Evolutionary conservation across 2,113 vertebrate genomes (phyloP).

Genomic region (Phylloscopus trochilus): DNA sequence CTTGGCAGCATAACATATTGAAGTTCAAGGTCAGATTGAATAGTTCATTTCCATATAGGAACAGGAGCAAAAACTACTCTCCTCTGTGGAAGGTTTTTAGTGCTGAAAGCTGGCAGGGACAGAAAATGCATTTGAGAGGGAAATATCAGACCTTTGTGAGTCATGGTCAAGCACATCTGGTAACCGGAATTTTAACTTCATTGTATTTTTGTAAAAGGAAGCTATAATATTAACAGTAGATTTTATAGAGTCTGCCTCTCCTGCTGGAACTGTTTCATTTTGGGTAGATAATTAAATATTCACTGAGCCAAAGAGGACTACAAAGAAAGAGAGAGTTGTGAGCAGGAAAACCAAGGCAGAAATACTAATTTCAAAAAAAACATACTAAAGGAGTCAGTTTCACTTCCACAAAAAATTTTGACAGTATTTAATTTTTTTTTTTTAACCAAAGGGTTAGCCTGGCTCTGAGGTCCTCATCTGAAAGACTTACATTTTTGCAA

Average conservation of each 20-base stretch:
- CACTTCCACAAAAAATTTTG: background rate
- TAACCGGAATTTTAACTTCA: background rate
- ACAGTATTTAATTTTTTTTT: background rate
- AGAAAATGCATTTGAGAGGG: background rate
- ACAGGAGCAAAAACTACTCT: background rate
- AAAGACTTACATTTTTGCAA: background rate
- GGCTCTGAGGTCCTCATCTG: background rate
- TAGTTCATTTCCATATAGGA: background rate
- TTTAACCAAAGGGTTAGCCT: background rate
- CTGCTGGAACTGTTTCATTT: slow-evolving; percentile 3
- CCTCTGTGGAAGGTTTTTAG: background rate
- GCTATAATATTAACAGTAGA: background rate
- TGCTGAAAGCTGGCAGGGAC: background rate
- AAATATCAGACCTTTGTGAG: background rate
- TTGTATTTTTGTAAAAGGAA: background rate
- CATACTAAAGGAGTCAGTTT: background rate
- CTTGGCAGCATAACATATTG: background rate
- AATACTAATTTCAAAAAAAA: background rate
- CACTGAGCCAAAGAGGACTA: background rate
- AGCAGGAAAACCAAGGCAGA: background rate
- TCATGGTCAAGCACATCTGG: background rate
- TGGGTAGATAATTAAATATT: background rate
- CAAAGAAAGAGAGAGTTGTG: background rate
- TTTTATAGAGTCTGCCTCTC: background rate
- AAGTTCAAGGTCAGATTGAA: background rate